Percentiles rank a stretch among this genome's conserved stretches.
Evolutionary conservation across 2,888 invertebrate genomes (phyloP).

Genomic region (Agonopterix arenella): DNA sequence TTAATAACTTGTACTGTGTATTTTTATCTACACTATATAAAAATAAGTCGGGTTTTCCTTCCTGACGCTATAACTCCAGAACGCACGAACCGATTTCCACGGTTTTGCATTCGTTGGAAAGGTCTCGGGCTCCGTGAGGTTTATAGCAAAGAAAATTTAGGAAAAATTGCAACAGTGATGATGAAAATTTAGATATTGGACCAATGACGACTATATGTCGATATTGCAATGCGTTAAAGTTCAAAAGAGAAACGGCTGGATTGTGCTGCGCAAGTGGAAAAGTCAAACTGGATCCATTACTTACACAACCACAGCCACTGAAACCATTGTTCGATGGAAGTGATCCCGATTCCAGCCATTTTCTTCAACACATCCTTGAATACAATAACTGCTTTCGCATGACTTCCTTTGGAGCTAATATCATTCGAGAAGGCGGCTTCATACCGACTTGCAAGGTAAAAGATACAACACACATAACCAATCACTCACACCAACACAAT

Average conservation of each 20-base stretch:
- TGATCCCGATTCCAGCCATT: constrained; percentile 23
- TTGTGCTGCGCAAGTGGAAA: constrained; percentile 45
- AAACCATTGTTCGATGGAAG: constrained; percentile 20
- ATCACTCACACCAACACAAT: constrained; percentile 17
- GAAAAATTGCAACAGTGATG: constrained; percentile 24
- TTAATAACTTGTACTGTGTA: too few species aligned
- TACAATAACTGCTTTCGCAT: constrained; percentile 29
- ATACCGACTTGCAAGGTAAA: constrained; percentile 24
- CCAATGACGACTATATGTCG: constrained; percentile 28
- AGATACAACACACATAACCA: constrained; percentile 20
- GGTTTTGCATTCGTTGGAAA: too few species aligned
- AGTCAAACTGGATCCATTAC: constrained; percentile 36
- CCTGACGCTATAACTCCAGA: too few species aligned
- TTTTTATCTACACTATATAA: too few species aligned
- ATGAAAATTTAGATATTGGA: constrained; percentile 27
- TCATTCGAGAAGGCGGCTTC: constrained; percentile 23
- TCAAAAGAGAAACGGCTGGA: constrained; percentile 36
- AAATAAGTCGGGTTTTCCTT: too few species aligned
- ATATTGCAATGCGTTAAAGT: constrained; percentile 37
- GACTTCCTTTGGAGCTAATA: constrained; percentile 29
- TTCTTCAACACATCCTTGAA: constrained; percentile 23
- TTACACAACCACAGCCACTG: constrained; percentile 36
- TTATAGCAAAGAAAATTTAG: too few species aligned
- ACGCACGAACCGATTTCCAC: too few species aligned
- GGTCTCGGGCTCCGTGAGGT: too few species aligned